phyloP scores from a whole-genome alignment of 2,888 invertebrate genomes.

The Nasonovia ribisnigri region DNA sequence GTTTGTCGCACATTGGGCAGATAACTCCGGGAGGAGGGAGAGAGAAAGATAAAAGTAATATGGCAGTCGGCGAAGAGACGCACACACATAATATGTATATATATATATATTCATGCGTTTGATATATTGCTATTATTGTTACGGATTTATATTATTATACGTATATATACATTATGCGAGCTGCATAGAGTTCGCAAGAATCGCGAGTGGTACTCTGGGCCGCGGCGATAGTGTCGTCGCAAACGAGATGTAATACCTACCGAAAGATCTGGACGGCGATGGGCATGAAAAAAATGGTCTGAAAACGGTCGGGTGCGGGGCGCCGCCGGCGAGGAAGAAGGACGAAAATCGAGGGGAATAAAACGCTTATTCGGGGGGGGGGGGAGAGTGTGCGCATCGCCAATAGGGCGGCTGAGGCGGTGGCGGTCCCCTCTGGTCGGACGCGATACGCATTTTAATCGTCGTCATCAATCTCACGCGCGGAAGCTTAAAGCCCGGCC shows the following conservation, averaged over 20 bases:
- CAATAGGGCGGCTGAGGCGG: neutral
- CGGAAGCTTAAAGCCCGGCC: neutral
- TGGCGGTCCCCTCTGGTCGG: slow-evolving; percentile 27
- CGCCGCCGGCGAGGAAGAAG: neutral
- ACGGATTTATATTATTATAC: neutral
- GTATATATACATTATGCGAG: neutral
- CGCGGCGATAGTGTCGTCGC: neutral
- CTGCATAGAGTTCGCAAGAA: neutral
- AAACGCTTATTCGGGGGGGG: neutral
- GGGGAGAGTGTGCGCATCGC: too few species aligned
- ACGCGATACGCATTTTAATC: slow-evolving; percentile 61
- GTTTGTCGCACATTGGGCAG: neutral
- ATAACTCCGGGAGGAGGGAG: neutral
- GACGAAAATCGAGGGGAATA: neutral
- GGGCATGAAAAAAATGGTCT: neutral
- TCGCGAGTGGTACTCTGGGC: neutral
- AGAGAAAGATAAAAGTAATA: neutral
- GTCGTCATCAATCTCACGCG: slow-evolving; percentile 42
- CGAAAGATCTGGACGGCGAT: neutral
- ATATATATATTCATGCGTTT: neutral
- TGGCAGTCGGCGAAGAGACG: neutral
- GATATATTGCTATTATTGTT: neutral
- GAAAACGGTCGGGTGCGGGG: neutral
- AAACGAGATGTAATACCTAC: neutral
- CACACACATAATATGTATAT: neutral